phyloP scores from a whole-genome alignment of 2,797 vertebrate genomes.

The Acanthurus lineatus region DNA sequence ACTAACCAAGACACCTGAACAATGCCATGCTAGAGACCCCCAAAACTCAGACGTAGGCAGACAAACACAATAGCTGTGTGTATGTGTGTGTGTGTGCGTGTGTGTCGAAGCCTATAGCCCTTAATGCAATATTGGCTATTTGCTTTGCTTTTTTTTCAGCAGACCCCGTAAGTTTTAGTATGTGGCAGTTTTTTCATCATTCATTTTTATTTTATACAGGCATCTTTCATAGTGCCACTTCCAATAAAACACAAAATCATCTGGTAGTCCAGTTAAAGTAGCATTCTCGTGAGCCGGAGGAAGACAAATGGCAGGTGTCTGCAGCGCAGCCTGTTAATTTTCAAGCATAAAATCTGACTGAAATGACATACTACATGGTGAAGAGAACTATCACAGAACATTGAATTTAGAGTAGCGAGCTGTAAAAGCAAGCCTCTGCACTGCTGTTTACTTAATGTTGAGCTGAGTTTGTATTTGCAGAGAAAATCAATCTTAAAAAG shows the following conservation, averaged over 20 bases:
- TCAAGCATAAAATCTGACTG: constrained; percentile 52
- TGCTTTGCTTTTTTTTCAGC: constrained; percentile 15
- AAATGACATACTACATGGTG: constrained; percentile 47
- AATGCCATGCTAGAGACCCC: constrained; percentile 37
- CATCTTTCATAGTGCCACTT: constrained; percentile 73
- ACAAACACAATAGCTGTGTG: constrained; percentile 25
- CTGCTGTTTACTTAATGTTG: constrained; percentile 67
- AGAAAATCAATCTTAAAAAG: constrained; percentile 80
- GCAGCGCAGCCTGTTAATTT: constrained; percentile 64
- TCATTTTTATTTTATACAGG: constrained; percentile 39
- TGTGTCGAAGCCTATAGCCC: constrained; percentile 7
- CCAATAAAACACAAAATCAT: constrained; percentile 73
- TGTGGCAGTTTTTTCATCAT: constrained; percentile 49
- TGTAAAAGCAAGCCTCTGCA: constrained; percentile 46
- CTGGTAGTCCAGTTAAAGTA: constrained; percentile 59
- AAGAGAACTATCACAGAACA: constrained; percentile 45
- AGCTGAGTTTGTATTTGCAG: constrained; percentile 68
- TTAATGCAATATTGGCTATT: constrained; percentile 42
- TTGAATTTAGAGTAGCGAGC: constrained; percentile 61
- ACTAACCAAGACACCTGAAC: constrained; percentile 48
- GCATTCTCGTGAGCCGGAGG: constrained; percentile 57
- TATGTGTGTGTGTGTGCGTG: background rate
- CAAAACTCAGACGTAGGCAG: constrained; percentile 17
- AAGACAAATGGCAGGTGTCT: constrained; percentile 74
- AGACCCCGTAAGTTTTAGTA: constrained; percentile 28